Base-by-base conservation (phyloP, 2,113 vertebrate genomes). In the Nothoprocta perdicaria region DNA sequence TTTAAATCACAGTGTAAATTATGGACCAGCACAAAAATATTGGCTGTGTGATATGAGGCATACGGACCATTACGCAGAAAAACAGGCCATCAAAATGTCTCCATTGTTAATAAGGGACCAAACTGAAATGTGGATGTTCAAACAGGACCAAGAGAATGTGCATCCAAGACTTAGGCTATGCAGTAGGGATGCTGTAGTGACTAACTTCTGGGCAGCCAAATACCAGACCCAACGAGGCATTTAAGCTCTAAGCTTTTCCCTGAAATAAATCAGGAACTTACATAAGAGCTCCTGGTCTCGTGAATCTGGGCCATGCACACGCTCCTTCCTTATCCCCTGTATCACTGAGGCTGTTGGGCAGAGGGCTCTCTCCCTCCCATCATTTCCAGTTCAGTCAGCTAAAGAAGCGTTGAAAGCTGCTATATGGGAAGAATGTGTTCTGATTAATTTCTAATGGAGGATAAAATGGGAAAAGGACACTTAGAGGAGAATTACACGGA, bases 231-330 rank as follows among this genome's bases (percentile, higher is more conserved):
- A 84, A 27, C 19, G 73, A 79, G 91, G 21, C 5, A 4, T 46
- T 81, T 46, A 24, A 40, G 33, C 40, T 79, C 75, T 79, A 52
- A 45, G 29, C 3, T 73, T 84, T 86, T 87, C 35, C 29, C 60
- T 77, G 48, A 89, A 87, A 87, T 82, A 66, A 84, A 71, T 80
- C 38, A 71, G 60, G 38, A 46, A 74, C 41, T 27, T 33, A 58
- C 88, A 46, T 40, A 79, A 45, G 66, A 78, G 46, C 50, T 60
- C 61, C 6, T 66, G 21, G 15, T 86, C 17, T 58, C 45, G 17
- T 50, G 41, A 94, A 93, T 91, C 72, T 84, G 72, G 84, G 71
- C 61, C 84, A 75, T 2, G 19, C 78, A 65, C 84, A 55, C 45
- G 6, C 45, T 5, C 83, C 50, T 21, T 31, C 26, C 76, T 67